Conservation (phyloP, 2,113 vertebrate species). For the Ptychochromis oligacanthus region DNA sequence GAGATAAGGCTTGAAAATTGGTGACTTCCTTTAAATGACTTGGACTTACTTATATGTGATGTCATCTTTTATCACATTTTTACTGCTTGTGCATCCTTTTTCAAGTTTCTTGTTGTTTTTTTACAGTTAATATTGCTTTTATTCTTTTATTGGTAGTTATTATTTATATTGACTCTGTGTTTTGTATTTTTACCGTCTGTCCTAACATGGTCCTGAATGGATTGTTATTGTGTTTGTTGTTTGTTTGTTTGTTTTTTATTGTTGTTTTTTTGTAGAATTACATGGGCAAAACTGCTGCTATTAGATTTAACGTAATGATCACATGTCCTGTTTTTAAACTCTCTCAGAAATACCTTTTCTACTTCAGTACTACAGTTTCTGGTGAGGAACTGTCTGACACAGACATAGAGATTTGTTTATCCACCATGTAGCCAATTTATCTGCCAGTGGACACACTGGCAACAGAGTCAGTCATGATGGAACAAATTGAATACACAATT, state of each 20-base stretch:
- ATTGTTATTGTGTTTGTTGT: background rate
- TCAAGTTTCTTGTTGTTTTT: background rate
- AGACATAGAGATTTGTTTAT: background rate
- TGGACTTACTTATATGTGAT: background rate
- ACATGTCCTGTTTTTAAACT: background rate
- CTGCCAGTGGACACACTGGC: background rate
- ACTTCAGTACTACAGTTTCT: background rate
- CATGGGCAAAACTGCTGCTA: fast-evolving
- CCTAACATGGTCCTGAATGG: background rate
- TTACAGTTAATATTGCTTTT: background rate
- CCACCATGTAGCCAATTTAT: background rate
- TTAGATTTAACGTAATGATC: background rate
- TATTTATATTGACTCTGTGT: background rate
- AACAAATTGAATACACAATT: background rate
- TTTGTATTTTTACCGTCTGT: background rate
- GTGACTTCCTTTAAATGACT: background rate
- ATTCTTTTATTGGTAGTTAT: background rate
- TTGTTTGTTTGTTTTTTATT: background rate
- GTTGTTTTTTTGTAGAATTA: background rate
- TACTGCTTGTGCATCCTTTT: background rate
- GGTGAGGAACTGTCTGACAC: background rate
- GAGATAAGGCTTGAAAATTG: slow-evolving; percentile 1
- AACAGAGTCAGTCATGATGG: background rate
- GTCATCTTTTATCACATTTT: background rate
- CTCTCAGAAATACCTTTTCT: background rate